A percentile compares a stretch with the other conserved stretches of the same genome.
These are phyloP conservation scores for Campaea margaritaria DNA, from an alignment of 2,888 invertebrate genomes.

Conservation along the genomic window DNA sequence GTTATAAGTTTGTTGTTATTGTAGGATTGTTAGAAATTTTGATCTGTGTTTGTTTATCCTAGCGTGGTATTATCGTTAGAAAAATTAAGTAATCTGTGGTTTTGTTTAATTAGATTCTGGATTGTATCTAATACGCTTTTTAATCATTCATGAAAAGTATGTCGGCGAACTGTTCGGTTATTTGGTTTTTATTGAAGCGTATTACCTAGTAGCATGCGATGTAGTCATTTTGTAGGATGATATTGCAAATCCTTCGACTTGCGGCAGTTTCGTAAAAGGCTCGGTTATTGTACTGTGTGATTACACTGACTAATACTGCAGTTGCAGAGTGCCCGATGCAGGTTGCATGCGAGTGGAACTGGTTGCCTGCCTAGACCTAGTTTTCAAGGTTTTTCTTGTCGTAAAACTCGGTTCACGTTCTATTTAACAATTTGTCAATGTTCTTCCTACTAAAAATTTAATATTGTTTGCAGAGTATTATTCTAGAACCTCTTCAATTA, in stretches of 20 bases:
- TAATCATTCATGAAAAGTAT: constrained; percentile 3
- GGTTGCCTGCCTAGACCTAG: constrained; percentile 56
- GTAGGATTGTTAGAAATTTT: too few relatives aligned
- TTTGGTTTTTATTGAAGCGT: constrained; percentile 13
- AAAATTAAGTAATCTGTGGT: too few relatives aligned
- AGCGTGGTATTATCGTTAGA: background rate
- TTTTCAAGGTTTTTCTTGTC: constrained; percentile 46
- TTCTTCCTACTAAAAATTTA: background rate
- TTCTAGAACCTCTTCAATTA: too few relatives aligned
- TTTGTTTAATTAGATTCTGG: background rate
- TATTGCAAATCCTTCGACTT: constrained; percentile 15
- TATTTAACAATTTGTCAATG: constrained; percentile 5
- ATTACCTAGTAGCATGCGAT: constrained; percentile 18
- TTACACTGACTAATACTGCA: constrained; percentile 24
- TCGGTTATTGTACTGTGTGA: constrained; percentile 12
- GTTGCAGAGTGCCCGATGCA: constrained; percentile 25
- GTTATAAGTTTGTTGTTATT: too few relatives aligned
- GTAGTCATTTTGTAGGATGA: constrained; percentile 8
- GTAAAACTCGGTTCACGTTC: constrained; percentile 10
- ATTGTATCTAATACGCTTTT: background rate
- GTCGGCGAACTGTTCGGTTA: constrained; percentile 5
- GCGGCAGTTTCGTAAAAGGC: constrained; percentile 4
- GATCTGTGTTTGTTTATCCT: background rate
- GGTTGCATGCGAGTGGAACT: constrained; percentile 45
- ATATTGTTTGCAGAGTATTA: background rate